Evolutionary conservation across 2,797 vertebrate species (phyloP).

Genomic region (Periophthalmus magnuspinnatus): DNA sequence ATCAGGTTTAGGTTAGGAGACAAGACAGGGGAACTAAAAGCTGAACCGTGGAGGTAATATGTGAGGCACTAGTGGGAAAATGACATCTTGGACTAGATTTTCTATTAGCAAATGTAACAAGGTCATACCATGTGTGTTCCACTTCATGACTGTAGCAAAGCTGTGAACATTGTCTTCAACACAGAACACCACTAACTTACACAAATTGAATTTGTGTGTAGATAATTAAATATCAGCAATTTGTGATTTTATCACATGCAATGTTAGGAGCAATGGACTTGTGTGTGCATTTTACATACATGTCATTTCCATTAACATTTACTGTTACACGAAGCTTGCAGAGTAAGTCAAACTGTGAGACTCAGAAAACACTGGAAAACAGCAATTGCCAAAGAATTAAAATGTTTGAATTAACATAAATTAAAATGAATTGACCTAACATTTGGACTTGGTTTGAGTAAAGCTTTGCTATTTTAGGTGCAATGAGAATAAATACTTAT

Average conservation of each 20-base stretch:
- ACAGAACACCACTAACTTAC: neutral
- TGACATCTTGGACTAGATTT: neutral
- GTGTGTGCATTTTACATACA: neutral
- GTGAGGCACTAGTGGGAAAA: neutral
- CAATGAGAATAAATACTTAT: neutral
- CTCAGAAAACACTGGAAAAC: too few relatives aligned
- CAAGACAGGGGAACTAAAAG: slow-evolving; percentile 23
- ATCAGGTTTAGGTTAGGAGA: slow-evolving; percentile 41
- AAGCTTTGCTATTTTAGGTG: neutral
- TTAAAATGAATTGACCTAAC: too few relatives aligned
- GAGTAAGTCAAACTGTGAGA: neutral
- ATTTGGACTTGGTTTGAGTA: neutral
- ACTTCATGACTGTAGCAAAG: neutral
- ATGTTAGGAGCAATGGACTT: neutral
- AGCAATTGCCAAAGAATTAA: too few relatives aligned
- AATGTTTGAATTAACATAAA: too few relatives aligned
- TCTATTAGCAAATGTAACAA: neutral
- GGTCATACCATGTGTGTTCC: neutral
- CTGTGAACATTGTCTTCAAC: neutral
- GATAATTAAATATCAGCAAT: neutral
- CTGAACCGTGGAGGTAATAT: slow-evolving; percentile 20
- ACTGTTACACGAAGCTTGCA: neutral
- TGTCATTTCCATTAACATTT: neutral
- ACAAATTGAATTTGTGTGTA: neutral
- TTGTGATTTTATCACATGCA: neutral